Evolutionary conservation across 2,888 invertebrate species (phyloP).

Genomic region (Argyra leucocephala): DNA sequence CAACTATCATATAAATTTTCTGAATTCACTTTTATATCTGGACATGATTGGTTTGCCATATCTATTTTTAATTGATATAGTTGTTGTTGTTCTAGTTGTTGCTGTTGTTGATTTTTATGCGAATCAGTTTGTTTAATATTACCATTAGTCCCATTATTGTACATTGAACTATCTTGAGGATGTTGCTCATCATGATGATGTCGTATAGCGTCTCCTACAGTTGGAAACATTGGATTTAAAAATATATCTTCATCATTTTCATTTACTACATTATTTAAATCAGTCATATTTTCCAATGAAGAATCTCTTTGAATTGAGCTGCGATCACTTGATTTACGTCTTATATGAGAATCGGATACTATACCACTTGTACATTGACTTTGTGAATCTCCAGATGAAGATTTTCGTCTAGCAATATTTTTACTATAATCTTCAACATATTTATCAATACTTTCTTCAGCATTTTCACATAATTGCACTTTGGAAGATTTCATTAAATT

Average conservation of each 20-base stretch:
- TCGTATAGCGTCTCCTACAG: slow-evolving; percentile 27
- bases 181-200: slow-evolving; percentile 23
- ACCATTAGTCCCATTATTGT: not conserved
- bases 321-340: slow-evolving; percentile 14
- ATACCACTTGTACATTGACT: slow-evolving; percentile 4
- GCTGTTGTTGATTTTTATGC: slow-evolving; percentile 8
- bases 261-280: slow-evolving; percentile 17
- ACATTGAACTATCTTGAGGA: slow-evolving; percentile 12
- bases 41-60: not conserved
- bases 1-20: not conserved
- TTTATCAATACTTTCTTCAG: slow-evolving; percentile 16
- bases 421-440: slow-evolving; percentile 17
- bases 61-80: slow-evolving; percentile 6
- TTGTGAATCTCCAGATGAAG: slow-evolving; percentile 7
- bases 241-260: slow-evolving; percentile 22
- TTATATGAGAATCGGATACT: slow-evolving; percentile 12
- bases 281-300: not conserved
- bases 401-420: slow-evolving; percentile 4
- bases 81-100: slow-evolving; percentile 25
- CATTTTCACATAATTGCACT: slow-evolving; percentile 9
- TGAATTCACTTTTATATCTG: not conserved
- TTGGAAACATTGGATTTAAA: slow-evolving; percentile 27
- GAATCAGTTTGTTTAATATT: not conserved
- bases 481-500: not conserved
- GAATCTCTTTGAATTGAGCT: not conserved